phyloP scores from a whole-genome alignment of 1,140 invertebrate genomes.

The Drosophila saltans region DNA sequence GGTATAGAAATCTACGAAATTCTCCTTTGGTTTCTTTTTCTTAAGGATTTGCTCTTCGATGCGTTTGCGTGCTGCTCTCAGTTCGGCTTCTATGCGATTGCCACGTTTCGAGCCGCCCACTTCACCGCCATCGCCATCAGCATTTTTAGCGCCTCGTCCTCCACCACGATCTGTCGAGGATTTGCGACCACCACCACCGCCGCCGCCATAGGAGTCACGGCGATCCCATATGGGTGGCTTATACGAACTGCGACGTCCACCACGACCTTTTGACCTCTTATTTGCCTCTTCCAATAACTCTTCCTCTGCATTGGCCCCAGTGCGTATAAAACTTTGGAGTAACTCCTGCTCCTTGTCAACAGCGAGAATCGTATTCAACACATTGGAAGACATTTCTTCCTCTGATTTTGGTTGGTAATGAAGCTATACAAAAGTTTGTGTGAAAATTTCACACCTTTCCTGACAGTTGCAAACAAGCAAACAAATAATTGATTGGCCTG shows the following conservation, averaged over 20 bases:
- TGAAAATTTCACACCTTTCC: slow-evolving; percentile 55
- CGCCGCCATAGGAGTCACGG: slow-evolving; percentile 40
- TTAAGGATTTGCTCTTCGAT: slow-evolving; percentile 81
- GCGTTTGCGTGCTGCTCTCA: slow-evolving; percentile 68
- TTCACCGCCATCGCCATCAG: slow-evolving; percentile 49
- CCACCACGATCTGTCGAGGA: slow-evolving; percentile 29
- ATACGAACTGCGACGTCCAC: slow-evolving; percentile 33
- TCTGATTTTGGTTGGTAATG: slow-evolving; percentile 11
- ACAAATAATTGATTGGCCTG: slow-evolving; percentile 56
- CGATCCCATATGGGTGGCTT: slow-evolving; percentile 61
- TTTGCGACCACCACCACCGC: slow-evolving; percentile 27
- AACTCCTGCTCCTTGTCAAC: slow-evolving; percentile 89
- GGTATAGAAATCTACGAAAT: slow-evolving; percentile 90
- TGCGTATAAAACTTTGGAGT: slow-evolving; percentile 89
- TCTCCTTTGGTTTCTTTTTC: slow-evolving; percentile 86
- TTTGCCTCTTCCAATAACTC: slow-evolving; percentile 62
- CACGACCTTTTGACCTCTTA: slow-evolving; percentile 57
- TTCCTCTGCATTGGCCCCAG: slow-evolving; percentile 83
- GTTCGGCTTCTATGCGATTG: slow-evolving; percentile 77
- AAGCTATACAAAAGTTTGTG: slow-evolving; percentile 24
- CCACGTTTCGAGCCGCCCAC: slow-evolving; percentile 68
- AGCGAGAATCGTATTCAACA: slow-evolving; percentile 85
- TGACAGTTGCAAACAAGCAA: slow-evolving; percentile 53
- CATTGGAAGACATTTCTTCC: slow-evolving; percentile 53
- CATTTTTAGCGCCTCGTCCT: slow-evolving; percentile 58